Conservation (phyloP, 2,888 invertebrate species). For the Ochropleura plecta region DNA sequence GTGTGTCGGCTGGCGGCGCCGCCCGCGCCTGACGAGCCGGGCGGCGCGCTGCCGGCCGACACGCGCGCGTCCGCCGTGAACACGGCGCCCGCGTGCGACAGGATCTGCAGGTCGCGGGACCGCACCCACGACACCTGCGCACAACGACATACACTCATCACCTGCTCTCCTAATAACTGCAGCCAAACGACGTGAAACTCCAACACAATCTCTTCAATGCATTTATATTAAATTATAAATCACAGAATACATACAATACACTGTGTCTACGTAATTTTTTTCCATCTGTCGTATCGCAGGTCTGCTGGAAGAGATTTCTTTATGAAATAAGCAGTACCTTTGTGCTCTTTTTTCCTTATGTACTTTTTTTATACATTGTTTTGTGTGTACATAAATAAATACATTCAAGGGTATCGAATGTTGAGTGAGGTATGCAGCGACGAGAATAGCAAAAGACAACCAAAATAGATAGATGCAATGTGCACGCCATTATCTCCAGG, state of each 20-base stretch:
- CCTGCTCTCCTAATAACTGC: neutral
- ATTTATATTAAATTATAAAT: neutral
- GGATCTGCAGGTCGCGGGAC: slow-evolving; percentile 92
- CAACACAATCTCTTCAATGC: neutral
- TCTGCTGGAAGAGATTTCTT: no score
- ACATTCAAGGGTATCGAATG: neutral
- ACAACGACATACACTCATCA: neutral
- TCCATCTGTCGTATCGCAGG: no score
- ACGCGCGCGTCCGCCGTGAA: slow-evolving; percentile 93
- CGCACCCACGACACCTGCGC: slow-evolving; percentile 94
- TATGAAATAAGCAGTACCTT: no score
- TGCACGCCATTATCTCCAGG: neutral
- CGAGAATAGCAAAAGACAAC: neutral
- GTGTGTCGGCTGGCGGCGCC: slow-evolving; percentile 86
- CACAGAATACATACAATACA: no score
- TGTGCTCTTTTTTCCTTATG: no score
- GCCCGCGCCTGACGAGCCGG: slow-evolving; percentile 64
- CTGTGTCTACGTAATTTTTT: no score
- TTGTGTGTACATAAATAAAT: no score
- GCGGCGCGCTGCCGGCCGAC: slow-evolving; percentile 85
- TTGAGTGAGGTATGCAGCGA: neutral
- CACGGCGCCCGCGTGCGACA: slow-evolving; percentile 91
- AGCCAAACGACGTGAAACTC: neutral
- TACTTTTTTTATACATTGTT: no score
- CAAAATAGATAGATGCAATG: slow-evolving; percentile 5